Evolutionary conservation across 1,140 invertebrate genomes (phyloP), one percentile per base, ranked within the genome.

Genomic region (Calliphora vicina): DNA sequence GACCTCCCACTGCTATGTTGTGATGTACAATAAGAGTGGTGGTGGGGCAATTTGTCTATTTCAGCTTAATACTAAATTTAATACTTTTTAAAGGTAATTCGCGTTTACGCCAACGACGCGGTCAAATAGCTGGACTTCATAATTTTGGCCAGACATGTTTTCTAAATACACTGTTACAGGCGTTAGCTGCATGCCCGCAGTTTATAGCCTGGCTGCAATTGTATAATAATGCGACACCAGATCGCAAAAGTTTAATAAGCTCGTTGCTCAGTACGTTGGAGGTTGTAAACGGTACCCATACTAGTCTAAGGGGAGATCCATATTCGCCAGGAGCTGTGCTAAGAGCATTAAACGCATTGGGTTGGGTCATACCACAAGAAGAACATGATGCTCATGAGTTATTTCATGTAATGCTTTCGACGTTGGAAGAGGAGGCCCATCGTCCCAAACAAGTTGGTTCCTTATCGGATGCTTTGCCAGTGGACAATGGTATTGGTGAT

Each of bases 371-470:
- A 81, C 94, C 95, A 0, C 93, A 95, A 84, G 96, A 97, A 85
- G 96, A 99, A 91, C 97, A 98, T 92, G 97, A 99, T 92, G 96
- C 96, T 23, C 97, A 98, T 91, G 97, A 99, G 90, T 89, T 98
- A 73, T 95, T 98, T 84, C 96, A 97, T 91, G 94, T 97, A 15
- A 89, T 99, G 85, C 92, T 97, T 13, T 94, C 95, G 29, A 97
- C 97, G 35, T 91, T 98, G 23, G 96, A 97, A 90, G 95, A 97
- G 91, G 97, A 98, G 91, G 93, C 94, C 17, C 86, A 86, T 27
- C 91, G 93, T 81, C 91, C 92, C 50, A 88, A 88, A 57, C 88
- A 87, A 50, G 35, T 93, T 83, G 94, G 94, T 45, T 94, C 94
- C 84, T 91, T 96, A 0, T 95, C 95, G 0, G 95, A 96, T 88